A percentile compares a stretch with the other conserved stretches of the same genome.
Evolutionary conservation across 2,113 vertebrate species (phyloP).

Genomic region (Varanus salvator): DNA sequence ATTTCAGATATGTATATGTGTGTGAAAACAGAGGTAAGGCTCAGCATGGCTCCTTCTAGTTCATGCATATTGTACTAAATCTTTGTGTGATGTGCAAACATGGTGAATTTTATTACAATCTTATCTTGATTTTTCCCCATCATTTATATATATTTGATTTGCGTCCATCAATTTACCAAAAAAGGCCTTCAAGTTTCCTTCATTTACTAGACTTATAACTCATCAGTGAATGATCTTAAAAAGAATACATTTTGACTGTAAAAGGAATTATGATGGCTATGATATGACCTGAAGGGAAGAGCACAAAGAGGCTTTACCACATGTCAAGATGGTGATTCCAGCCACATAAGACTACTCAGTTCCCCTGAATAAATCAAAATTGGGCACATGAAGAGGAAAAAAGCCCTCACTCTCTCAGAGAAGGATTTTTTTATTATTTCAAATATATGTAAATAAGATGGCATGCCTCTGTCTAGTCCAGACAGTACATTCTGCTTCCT

Average conservation of each 20-base stretch:
- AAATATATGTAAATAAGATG: not conserved
- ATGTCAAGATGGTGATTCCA: not conserved
- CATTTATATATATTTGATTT: too few relatives aligned
- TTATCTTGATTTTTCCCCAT: not conserved
- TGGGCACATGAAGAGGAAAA: not conserved
- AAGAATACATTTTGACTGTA: not conserved
- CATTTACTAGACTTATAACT: not conserved
- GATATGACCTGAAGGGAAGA: not conserved
- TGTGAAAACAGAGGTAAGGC: not conserved
- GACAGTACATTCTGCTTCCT: slow-evolving; percentile 21
- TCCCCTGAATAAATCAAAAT: not conserved
- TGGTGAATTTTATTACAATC: not conserved
- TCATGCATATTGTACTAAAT: not conserved
- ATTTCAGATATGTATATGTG: not conserved
- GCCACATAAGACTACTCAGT: not conserved
- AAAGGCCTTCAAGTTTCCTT: not conserved
- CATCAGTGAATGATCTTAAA: not conserved
- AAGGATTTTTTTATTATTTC: not conserved
- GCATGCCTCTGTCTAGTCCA: slow-evolving; percentile 3
- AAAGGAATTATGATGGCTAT: not conserved
- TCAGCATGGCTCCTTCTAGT: not conserved
- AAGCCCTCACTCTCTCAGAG: not conserved
- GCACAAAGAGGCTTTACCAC: not conserved
- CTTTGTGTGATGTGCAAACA: not conserved
- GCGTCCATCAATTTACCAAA: too few relatives aligned